A percentile compares a stretch with the other conserved stretches of the same genome.
Evolutionary conservation across 2,797 vertebrate genomes (phyloP).

Genomic region (Merluccius polli): DNA sequence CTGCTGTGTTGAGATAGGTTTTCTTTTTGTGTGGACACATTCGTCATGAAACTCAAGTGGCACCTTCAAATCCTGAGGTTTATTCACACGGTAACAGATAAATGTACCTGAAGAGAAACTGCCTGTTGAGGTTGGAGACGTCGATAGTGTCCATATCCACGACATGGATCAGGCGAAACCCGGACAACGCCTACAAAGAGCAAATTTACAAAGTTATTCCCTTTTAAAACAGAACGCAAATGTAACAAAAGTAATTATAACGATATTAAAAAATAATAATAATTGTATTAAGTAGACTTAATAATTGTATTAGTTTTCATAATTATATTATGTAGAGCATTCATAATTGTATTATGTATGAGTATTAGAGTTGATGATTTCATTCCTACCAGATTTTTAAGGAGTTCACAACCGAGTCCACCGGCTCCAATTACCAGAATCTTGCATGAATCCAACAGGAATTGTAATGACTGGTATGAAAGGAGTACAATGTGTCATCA

Average conservation of each 20-base stretch:
- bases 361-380: too few species aligned
- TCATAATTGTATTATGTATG: neutral
- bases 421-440: constrained; percentile 95
- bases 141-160: constrained; percentile 99
- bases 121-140: constrained; percentile 95
- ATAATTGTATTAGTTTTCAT: neutral
- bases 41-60: neutral
- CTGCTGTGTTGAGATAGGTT: neutral
- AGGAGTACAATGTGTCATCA: neutral
- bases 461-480: constrained; percentile 81
- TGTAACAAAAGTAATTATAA: too few species aligned
- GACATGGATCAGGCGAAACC: constrained; percentile 95
- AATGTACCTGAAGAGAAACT: constrained; percentile 95
- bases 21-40: neutral
- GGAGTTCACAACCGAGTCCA: constrained; percentile 95
- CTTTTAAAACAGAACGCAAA: too few species aligned
- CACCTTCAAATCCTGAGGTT: neutral
- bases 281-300: neutral
- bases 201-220: constrained; percentile 6
- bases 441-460: constrained; percentile 95
- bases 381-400: constrained; percentile 91
- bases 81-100: neutral
- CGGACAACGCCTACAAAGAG: constrained; percentile 83
- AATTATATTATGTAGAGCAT: neutral
- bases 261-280: too few species aligned